phyloP scores from a whole-genome alignment of 1,140 invertebrate species.

The Onthophagus taurus region DNA sequence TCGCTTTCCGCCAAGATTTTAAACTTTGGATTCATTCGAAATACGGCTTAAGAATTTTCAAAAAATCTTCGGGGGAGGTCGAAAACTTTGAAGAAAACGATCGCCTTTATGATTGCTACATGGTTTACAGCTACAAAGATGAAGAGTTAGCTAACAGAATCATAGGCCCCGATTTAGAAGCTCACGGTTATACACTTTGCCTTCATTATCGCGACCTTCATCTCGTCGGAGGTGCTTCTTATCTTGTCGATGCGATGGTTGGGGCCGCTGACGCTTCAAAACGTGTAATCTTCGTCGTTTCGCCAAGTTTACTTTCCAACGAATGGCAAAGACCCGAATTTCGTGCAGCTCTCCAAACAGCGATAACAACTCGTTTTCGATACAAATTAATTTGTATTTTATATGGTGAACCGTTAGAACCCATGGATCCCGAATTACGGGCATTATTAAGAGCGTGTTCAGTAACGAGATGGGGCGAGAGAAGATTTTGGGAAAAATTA shows the following conservation, averaged over 20 bases:
- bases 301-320: slow-evolving; percentile 60
- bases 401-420: slow-evolving; percentile 49
- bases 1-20: slow-evolving; percentile 66
- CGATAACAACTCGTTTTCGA: slow-evolving; percentile 61
- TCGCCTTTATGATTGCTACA: slow-evolving; percentile 75
- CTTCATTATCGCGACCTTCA: slow-evolving; percentile 66
- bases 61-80: slow-evolving; percentile 43
- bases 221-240: slow-evolving; percentile 49
- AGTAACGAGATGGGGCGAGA: slow-evolving; percentile 76
- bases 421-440: slow-evolving; percentile 71
- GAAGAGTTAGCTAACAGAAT: slow-evolving; percentile 68
- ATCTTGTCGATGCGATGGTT: slow-evolving; percentile 63
- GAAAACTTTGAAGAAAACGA: slow-evolving; percentile 56
- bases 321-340: slow-evolving; percentile 68
- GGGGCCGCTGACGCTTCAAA: slow-evolving; percentile 66
- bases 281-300: slow-evolving; percentile 62
- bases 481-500: slow-evolving; percentile 82
- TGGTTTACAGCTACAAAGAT: slow-evolving; percentile 80
- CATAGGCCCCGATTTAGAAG: slow-evolving; percentile 70
- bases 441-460: slow-evolving; percentile 75
- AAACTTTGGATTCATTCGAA: slow-evolving; percentile 63
- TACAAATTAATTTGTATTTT: slow-evolving; percentile 68
- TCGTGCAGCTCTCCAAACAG: slow-evolving; percentile 58
- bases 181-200: slow-evolving; percentile 60
- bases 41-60: slow-evolving; percentile 63